These are phyloP conservation scores for Myoxocephalus aenaeus DNA, from an alignment of 2,797 vertebrate species.

Conservation along the genomic window DNA sequence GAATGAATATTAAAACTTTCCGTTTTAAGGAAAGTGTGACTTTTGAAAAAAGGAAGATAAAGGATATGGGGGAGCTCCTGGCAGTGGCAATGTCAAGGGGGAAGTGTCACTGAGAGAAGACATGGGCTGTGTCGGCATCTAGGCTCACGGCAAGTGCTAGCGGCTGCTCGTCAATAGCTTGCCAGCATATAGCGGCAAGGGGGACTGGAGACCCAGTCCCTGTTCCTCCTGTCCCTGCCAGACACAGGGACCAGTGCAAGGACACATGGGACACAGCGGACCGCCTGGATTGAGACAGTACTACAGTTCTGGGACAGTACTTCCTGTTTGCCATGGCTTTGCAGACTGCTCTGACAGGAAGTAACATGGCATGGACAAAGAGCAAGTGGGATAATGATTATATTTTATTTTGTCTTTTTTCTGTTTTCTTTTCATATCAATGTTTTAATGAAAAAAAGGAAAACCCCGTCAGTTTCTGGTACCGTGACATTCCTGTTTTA, in stretches of 20 bases:
- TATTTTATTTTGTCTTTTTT: slow-evolving; percentile 81
- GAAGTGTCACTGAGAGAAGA: slow-evolving; percentile 81
- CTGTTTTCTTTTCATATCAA: slow-evolving; percentile 82
- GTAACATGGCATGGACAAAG: slow-evolving; percentile 80
- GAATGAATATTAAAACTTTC: slow-evolving; percentile 94
- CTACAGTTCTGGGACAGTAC: slow-evolving; percentile 77
- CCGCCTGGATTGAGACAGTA: slow-evolving; percentile 76
- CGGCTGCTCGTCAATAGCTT: slow-evolving; percentile 72
- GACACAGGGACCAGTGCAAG: slow-evolving; percentile 74
- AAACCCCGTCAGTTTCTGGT: slow-evolving; percentile 85
- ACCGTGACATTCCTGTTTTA: slow-evolving; percentile 89
- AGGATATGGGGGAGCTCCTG: slow-evolving; percentile 81
- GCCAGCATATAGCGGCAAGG: slow-evolving; percentile 62
- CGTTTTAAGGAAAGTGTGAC: slow-evolving; percentile 97
- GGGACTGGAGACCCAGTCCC: slow-evolving; percentile 67
- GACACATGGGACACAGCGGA: slow-evolving; percentile 77
- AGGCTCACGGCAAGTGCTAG: slow-evolving; percentile 71
- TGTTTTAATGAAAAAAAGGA: slow-evolving; percentile 78
- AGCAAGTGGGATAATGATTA: slow-evolving; percentile 83
- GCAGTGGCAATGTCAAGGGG: slow-evolving; percentile 83
- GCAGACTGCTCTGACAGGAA: slow-evolving; percentile 82
- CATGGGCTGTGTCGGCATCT: slow-evolving; percentile 68
- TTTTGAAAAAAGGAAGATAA: slow-evolving; percentile 81
- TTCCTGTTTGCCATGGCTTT: slow-evolving; percentile 79
- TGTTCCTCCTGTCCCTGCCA: slow-evolving; percentile 63